These are phyloP conservation scores for Plebejus argus DNA, from an alignment of 2,888 invertebrate genomes.

Conservation along the genomic window DNA sequence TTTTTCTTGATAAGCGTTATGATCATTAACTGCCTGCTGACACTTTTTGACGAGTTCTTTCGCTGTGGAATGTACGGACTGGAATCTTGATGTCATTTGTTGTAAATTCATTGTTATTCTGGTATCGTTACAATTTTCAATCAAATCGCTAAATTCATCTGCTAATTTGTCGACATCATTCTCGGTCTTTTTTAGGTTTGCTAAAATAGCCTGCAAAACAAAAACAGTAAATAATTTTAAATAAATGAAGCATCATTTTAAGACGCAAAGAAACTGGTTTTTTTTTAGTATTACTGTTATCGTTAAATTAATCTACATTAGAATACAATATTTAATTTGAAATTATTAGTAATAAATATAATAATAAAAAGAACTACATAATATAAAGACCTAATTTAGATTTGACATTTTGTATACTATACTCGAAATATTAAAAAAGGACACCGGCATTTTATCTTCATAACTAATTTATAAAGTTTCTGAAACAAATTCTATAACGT, in stretches of 20 bases:
- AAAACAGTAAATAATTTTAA: constrained; percentile 30
- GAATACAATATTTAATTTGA: constrained; percentile 72
- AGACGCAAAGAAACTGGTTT: background rate
- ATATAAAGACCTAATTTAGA: background rate
- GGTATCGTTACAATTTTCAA: constrained; percentile 92
- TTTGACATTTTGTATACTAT: background rate
- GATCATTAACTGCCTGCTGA: constrained; percentile 92
- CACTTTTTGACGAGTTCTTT: constrained; percentile 96
- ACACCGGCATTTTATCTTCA: background rate
- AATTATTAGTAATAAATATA: constrained; percentile 45
- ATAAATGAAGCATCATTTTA: background rate
- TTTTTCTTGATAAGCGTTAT: constrained; percentile 89
- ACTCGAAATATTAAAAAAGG: background rate
- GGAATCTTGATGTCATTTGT: constrained; percentile 93
- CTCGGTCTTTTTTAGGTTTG: constrained; percentile 90
- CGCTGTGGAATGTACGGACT: constrained; percentile 92
- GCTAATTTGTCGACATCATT: constrained; percentile 92
- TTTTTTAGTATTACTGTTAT: background rate
- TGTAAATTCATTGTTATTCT: constrained; percentile 93
- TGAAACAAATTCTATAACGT: too few species aligned
- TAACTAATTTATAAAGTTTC: background rate
- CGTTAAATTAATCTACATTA: constrained; percentile 8
- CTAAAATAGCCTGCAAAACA: constrained; percentile 84
- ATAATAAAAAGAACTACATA: background rate
- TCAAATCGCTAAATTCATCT: constrained; percentile 91